These are phyloP conservation scores for Ormyrus pomaceus DNA, from an alignment of 2,888 invertebrate genomes.

Conservation along the genomic window DNA sequence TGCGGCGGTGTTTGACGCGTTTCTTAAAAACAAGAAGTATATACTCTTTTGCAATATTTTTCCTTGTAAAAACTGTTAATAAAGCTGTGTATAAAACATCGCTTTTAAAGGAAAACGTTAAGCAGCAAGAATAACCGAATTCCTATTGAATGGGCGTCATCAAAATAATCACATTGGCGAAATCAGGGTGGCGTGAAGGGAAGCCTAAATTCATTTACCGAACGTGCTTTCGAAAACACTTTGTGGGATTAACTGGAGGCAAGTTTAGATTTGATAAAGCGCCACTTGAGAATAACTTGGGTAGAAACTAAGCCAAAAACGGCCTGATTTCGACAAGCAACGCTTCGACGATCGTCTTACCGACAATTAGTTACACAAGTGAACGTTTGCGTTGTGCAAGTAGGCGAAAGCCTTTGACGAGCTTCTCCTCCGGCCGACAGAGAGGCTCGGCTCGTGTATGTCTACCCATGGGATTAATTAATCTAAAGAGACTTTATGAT, in stretches of 20 bases:
- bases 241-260: conserved; percentile 34
- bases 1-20: not conserved
- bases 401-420: conserved; percentile 28
- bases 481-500: conserved; percentile 29
- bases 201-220: not conserved
- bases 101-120: too few species aligned
- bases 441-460: not conserved
- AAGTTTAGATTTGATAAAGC: conserved; percentile 43
- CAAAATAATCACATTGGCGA: conserved; percentile 1
- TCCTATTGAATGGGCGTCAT: not conserved
- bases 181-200: not conserved
- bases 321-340: conserved; percentile 17
- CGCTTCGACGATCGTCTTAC: conserved; percentile 30
- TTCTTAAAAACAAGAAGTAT: too few species aligned
- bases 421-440: not conserved
- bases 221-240: conserved; percentile 15
- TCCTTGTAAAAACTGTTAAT: too few species aligned
- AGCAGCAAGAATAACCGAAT: not conserved
- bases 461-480: conserved; percentile 29
- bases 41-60: too few species aligned
- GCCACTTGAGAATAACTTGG: not conserved
- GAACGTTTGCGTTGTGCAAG: conserved; percentile 41
- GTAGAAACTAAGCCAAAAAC: conserved; percentile 1
- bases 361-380: conserved; percentile 41
- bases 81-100: too few species aligned